Conservation (phyloP, 2,888 invertebrate genomes). For the Malachius bipustulatus region DNA sequence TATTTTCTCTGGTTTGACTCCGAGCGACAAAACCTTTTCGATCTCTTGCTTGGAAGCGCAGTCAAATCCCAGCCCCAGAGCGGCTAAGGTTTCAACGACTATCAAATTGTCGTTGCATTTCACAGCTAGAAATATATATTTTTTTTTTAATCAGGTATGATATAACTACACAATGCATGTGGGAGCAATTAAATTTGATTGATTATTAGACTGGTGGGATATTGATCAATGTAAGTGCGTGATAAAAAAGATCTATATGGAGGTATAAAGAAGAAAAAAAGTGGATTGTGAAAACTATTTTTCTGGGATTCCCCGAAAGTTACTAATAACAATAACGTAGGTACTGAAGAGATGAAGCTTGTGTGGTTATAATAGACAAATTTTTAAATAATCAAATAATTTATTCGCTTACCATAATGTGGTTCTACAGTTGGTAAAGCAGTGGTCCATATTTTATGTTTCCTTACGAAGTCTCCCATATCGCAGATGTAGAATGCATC, state of each 20-base stretch:
- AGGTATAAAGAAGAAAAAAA: no score
- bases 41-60: slow-evolving; percentile 95
- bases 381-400: slow-evolving; percentile 1
- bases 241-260: no score
- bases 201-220: no score
- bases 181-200: no score
- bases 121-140: slow-evolving; percentile 57
- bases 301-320: no score
- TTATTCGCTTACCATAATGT: slow-evolving; percentile 62
- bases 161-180: no score
- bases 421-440: slow-evolving; percentile 82
- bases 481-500: slow-evolving; percentile 88
- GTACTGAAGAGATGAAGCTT: no score
- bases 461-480: slow-evolving; percentile 71
- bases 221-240: no score
- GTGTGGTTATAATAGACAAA: no score
- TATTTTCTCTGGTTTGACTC: slow-evolving; percentile 66
- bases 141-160: no score
- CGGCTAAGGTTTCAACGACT: slow-evolving; percentile 73
- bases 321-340: no score
- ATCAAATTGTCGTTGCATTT: slow-evolving; percentile 90
- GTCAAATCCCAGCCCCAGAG: slow-evolving; percentile 87
- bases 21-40: slow-evolving; percentile 63
- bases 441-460: slow-evolving; percentile 71
- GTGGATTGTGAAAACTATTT: no score